Conservation (phyloP, 2,113 vertebrate species). For the Grantiella picta region DNA sequence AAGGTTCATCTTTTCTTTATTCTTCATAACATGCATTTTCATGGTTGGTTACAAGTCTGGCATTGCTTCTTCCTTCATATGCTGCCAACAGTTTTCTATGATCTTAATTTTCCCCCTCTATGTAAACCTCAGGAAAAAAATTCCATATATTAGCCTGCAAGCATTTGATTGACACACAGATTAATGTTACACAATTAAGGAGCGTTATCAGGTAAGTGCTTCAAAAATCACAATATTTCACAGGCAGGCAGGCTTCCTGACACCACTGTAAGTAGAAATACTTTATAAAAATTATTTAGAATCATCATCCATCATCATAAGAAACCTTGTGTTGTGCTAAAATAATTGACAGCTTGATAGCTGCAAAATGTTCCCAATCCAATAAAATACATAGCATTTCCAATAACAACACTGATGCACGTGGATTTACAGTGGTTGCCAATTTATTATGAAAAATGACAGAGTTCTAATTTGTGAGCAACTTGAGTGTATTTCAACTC, state of each 20-base stretch:
- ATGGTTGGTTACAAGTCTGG: slow-evolving; percentile 59
- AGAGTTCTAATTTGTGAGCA: slow-evolving; percentile 16
- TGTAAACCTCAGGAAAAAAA: slow-evolving; percentile 21
- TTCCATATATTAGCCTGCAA: slow-evolving; percentile 2
- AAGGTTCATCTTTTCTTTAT: slow-evolving; percentile 42
- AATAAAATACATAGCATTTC: slow-evolving; percentile 46
- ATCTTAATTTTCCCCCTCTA: neutral
- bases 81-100: slow-evolving; percentile 44
- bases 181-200: slow-evolving; percentile 61
- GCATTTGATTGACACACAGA: slow-evolving; percentile 50
- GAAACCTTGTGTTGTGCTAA: slow-evolving; percentile 40
- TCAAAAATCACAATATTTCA: slow-evolving; percentile 65
- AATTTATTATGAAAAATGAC: slow-evolving; percentile 13
- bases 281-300: slow-evolving; percentile 64
- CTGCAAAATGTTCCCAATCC: slow-evolving; percentile 47
- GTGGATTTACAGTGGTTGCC: slow-evolving; percentile 10
- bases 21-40: slow-evolving; percentile 48
- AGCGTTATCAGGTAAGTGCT: slow-evolving; percentile 45
- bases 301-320: slow-evolving; percentile 46
- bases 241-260: slow-evolving; percentile 37
- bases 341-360: slow-evolving; percentile 60
- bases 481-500: neutral
- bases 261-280: slow-evolving; percentile 44
- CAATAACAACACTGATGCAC: neutral
- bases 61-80: slow-evolving; percentile 47